Evolutionary conservation across 53 echinoderm and acorn worm species (phyloP), one percentile per base, ranked within the genome.

Genomic region (Henricia sp.): DNA sequence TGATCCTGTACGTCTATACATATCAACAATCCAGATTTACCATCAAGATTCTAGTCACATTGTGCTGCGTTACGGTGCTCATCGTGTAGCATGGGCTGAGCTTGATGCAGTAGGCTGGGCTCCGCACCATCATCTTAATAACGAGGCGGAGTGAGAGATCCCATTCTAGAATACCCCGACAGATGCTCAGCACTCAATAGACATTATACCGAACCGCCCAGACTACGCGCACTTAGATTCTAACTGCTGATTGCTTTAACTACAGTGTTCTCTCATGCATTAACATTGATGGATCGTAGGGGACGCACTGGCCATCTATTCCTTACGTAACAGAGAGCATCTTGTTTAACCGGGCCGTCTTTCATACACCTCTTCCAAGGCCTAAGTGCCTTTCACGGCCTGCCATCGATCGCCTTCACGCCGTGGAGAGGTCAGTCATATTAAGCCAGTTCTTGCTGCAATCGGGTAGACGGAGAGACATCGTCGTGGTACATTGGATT

Each of bases 321-420:
- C 77, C 77, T 77, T 77, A 77, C 77, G 77, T 77, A 77, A 77
- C 60, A 28, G 59, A 59, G 28, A 36, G 60, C 77, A 77, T 77
- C 77, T n/a, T n/a, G n/a, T 77, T 59, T 40, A 39, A 21, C 38
- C 42, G 58, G 17, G 36, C 41, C 60, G 33, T 21, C 30, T 40
- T 32, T 63, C 44, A 42, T n/a, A 64, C 62, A 50, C 48, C 80
- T 80, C 40, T 2, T 33, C 37, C 50, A 8, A 40, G 34, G n/a
- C 64, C 48, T 63, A 64, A 80, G 80, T 80, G 80, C 63, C 80
- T 64, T 80, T 64, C 64, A 64, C 48, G 80, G 64, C 24, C 65
- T 16, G 16, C 27, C 64, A 80, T 80, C 80, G 80, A 80, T 80
- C 62, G 62, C 32, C 62, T 60, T 27, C 10, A 34, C 23, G 29